phyloP scores from a whole-genome alignment of 2,113 vertebrate species.

The Odocoileus virginianus region DNA sequence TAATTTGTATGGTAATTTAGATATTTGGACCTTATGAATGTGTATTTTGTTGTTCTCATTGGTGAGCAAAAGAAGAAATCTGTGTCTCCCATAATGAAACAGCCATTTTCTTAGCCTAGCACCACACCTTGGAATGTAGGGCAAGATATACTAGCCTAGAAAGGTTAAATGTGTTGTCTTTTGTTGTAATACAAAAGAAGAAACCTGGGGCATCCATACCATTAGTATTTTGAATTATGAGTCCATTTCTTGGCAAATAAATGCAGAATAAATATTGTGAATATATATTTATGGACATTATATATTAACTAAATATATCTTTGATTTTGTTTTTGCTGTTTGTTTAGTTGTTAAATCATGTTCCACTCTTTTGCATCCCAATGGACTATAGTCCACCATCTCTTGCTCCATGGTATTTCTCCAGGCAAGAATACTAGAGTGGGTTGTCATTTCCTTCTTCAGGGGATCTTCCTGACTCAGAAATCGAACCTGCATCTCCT shows the following conservation, averaged over 20 bases:
- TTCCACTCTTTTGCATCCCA: background rate
- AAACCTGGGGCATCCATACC: background rate
- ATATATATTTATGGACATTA: background rate
- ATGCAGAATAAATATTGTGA: background rate
- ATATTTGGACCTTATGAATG: background rate
- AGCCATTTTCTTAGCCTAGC: background rate
- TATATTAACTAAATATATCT: background rate
- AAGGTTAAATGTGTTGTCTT: background rate
- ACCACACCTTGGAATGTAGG: background rate
- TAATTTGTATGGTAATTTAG: background rate
- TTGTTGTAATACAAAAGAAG: background rate
- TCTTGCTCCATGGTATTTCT: background rate
- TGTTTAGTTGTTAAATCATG: background rate
- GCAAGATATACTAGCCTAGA: background rate
- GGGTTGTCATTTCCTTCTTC: background rate
- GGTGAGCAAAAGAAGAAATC: background rate
- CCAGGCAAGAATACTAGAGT: background rate
- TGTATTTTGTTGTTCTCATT: background rate
- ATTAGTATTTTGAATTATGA: background rate
- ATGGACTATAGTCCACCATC: background rate
- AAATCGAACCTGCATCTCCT: background rate
- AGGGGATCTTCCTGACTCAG: background rate
- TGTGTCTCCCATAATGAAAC: background rate
- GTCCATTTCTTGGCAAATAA: background rate
- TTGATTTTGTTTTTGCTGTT: background rate